Evolutionary conservation across 2,888 invertebrate genomes (phyloP).

Genomic region (Dynastes grantii): DNA sequence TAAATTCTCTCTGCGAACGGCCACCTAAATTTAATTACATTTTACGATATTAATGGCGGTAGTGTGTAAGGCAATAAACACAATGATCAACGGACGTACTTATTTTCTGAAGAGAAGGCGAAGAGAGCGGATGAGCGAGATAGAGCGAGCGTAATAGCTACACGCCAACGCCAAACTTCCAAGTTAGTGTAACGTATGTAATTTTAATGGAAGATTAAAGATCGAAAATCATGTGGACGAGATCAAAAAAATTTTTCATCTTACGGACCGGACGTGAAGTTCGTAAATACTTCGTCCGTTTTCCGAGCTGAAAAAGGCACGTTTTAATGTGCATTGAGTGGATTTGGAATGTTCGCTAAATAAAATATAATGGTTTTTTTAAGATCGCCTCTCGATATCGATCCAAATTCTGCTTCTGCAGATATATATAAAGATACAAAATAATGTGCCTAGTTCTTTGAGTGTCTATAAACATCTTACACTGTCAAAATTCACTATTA

Average conservation of each 20-base stretch:
- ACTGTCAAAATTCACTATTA: too few species aligned
- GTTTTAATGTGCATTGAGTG: too few species aligned
- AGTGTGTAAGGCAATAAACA: slow-evolving; percentile 24
- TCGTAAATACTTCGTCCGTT: too few species aligned
- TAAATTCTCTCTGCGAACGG: slow-evolving; percentile 32
- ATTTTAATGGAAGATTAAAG: slow-evolving; percentile 20
- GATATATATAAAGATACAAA: too few species aligned
- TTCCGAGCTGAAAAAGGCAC: too few species aligned
- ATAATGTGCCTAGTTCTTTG: too few species aligned
- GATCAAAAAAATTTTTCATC: slow-evolving; percentile 27
- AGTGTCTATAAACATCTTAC: too few species aligned
- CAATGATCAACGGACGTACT: slow-evolving; percentile 37
- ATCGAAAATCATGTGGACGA: slow-evolving; percentile 4
- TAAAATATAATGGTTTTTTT: too few species aligned
- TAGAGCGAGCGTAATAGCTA: not conserved
- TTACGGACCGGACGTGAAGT: not conserved
- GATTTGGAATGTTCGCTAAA: too few species aligned
- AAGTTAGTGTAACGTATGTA: not conserved
- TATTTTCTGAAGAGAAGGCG: slow-evolving; percentile 20
- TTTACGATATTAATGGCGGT: slow-evolving; percentile 43
- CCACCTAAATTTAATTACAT: slow-evolving; percentile 41
- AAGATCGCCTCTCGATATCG: too few species aligned
- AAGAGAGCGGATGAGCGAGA: too few species aligned
- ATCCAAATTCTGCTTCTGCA: too few species aligned
- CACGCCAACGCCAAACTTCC: not conserved